Evolutionary conservation across 1,140 invertebrate genomes (phyloP).

Genomic region (Lasioglossum baleicum): DNA sequence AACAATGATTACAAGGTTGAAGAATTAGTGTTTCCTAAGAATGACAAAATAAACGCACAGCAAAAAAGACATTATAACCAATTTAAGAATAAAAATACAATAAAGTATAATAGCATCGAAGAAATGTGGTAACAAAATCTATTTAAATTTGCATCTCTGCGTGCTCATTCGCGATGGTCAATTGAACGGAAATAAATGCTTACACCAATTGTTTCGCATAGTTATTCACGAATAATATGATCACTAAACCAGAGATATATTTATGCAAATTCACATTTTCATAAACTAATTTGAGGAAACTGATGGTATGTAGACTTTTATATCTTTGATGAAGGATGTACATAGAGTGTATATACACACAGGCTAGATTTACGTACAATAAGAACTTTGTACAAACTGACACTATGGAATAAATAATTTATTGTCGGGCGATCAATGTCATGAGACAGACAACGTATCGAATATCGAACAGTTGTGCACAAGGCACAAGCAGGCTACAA

Average conservation of each 20-base stretch:
- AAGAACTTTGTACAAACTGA: not conserved
- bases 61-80: no score
- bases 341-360: not conserved
- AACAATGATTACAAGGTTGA: not conserved
- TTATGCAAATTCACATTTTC: not conserved
- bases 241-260: not conserved
- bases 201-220: not conserved
- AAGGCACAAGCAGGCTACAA: no score
- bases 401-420: not conserved
- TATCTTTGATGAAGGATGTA: no score
- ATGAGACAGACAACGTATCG: not conserved
- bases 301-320: no score
- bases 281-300: no score
- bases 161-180: not conserved
- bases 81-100: no score
- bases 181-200: not conserved
- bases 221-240: not conserved
- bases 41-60: not conserved
- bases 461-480: slow-evolving; percentile 6
- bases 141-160: not conserved
- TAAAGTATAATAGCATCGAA: not conserved
- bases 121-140: not conserved
- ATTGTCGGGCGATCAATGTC: not conserved
- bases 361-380: not conserved
- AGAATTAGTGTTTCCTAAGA: not conserved